These are phyloP conservation scores for Cephonodes hylas DNA, from an alignment of 2,888 invertebrate genomes.

Conservation along the genomic window DNA sequence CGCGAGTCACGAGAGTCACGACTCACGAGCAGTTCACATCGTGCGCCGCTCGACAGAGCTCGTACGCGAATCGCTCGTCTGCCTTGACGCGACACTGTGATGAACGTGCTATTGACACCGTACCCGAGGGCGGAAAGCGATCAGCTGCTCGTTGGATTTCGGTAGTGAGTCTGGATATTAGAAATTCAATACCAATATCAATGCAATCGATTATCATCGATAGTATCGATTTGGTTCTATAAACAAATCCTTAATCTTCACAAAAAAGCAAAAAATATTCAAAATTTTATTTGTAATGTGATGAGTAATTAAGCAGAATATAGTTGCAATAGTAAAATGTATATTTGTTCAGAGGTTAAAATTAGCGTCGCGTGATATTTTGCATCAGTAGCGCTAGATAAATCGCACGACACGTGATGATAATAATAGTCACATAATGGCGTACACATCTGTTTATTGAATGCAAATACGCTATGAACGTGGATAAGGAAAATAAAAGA, in stretches of 20 bases:
- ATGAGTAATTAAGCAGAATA: no score
- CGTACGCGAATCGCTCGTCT: slow-evolving; percentile 17
- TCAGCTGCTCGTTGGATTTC: slow-evolving; percentile 36
- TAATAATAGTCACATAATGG: background rate
- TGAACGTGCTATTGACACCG: slow-evolving; percentile 48
- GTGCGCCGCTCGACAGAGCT: background rate
- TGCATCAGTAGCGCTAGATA: background rate
- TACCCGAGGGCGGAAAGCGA: slow-evolving; percentile 41
- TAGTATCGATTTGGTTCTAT: background rate
- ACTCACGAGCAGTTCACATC: slow-evolving; percentile 18
- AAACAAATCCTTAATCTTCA: no score
- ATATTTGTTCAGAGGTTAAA: background rate
- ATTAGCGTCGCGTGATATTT: background rate
- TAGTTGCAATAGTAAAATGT: background rate
- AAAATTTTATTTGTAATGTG: no score
- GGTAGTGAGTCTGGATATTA: slow-evolving; percentile 30
- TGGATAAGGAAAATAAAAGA: background rate
- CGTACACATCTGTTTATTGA: background rate
- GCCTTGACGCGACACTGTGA: slow-evolving; percentile 22
- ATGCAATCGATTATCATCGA: background rate
- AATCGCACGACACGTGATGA: background rate
- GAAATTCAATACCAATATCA: background rate
- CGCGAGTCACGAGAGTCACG: background rate
- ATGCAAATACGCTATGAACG: background rate
- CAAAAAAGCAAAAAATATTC: no score